Evolutionary conservation across 1,140 invertebrate genomes (phyloP), one percentile per base, ranked within the genome.

Genomic region (Ladona fulva): DNA sequence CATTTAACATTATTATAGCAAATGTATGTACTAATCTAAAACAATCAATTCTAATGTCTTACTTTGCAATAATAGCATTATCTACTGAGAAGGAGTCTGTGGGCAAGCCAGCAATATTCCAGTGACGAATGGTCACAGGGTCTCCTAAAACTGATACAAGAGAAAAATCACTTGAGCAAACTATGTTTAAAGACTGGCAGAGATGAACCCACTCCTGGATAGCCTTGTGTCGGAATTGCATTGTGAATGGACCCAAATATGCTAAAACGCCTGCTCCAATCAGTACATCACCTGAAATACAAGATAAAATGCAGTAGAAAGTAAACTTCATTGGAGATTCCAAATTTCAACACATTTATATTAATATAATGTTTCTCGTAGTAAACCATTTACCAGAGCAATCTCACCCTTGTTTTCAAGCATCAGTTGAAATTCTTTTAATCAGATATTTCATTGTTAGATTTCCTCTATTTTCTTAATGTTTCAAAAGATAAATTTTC

Each of bases 61-160:
- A 92, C 91, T 89, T 90, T 76, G 94, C 91, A 82, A 98, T 97
- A 80, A 98, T 95, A 76, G 91, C 96, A 84, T 97, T 98, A 81
- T 98, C 95, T 76, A 96, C 88, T 24, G 95, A 97, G 84, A 97
- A 98, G 25, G 89, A 89, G 83, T 98, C 96, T 24, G 89, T 91
- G 0, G 96, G 96, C 73, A 98, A 83, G 0, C 95, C 96, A 80
- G 90, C 91, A 76, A 97, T 96, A 81, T 95, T 97, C 96, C 96
- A 98, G 74, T 93, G 90, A 82, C 94, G 90, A 77, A 95, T 94
- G 76, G 91, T 87, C n/a, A 98, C 93, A 0, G 94, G 90, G 82
- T 97, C 92, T 1, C 96, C 96, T 0, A 98, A 86, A 24, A 92
- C 89, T 19, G 90, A 89, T 44, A 89, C 91, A 25, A 95, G 85